Evolutionary conservation across 2,888 invertebrate genomes (phyloP), one percentile per base, ranked within the genome.

Genomic region (Drosophila paranaensis): DNA sequence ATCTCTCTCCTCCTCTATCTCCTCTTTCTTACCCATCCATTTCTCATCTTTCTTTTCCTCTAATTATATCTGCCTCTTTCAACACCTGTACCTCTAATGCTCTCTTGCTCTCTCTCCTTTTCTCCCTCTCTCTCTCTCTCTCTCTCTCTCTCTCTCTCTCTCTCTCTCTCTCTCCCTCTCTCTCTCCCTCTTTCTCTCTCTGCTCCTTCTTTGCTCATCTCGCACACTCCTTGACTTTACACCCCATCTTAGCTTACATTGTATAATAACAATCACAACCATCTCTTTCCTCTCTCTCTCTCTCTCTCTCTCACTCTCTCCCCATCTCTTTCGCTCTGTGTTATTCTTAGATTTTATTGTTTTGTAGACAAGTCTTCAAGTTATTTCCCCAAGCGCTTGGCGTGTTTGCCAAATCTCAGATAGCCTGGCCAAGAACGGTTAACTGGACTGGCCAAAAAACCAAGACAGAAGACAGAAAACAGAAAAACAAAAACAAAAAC

Each of bases 381-480:
- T 10, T 27, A 50, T 66, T 46, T 71, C 25, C 13, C 37, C 39
- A 60, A 62, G 35, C 56, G 58, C 65, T 63, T 69, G 68, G 82
- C 85, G 82, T 86, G 85, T 78, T 76, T 63, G 81, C 81, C 81
- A 77, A 71, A 86, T 86, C 84, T 72, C 48, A 39, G 79, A 86
- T 85, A 70, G 42, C 37, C 45, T 53, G 71, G 82, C 87, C 84
- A 82, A 86, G 86, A 86, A 85, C 86, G 79, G 87, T 61, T 85
- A 84, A 79, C 87, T 43, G 70, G 75, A 10, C 75, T 69, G 68
- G 60, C 68, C 76, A 54, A 79, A 79, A 78, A 61, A 46, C 9
- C 3, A 14, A 46, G 27, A 14, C 6, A 14, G 14, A 9, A n/a
- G n/a, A n/a, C n/a, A n/a, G n/a, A n/a, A n/a, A n/a, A n/a, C n/a